Conservation (phyloP, 2,797 vertebrate genomes). For the Lepidocolaptes lacrymiger region DNA sequence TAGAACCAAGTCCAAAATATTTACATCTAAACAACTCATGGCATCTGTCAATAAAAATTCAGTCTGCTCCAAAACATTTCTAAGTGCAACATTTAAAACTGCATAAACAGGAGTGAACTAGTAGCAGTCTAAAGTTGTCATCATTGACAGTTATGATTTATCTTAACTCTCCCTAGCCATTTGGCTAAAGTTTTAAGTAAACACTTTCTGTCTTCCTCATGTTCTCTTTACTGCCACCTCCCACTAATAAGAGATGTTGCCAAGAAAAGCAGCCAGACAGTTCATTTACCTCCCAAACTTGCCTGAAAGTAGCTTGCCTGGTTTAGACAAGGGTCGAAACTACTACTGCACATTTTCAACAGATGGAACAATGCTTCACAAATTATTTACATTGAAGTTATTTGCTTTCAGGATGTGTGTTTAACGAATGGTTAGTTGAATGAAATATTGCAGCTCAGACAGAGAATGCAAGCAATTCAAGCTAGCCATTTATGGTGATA, state of each 20-base stretch:
- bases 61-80: constrained; percentile 63
- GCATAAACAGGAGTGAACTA: constrained; percentile 83
- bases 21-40: constrained; percentile 71
- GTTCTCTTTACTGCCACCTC: constrained; percentile 84
- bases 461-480: constrained; percentile 70
- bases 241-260: constrained; percentile 82
- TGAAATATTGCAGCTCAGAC: constrained; percentile 74
- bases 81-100: constrained; percentile 74
- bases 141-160: constrained; percentile 86
- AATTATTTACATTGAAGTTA: constrained; percentile 80
- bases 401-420: constrained; percentile 79
- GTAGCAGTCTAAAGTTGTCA: constrained; percentile 86
- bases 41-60: constrained; percentile 73
- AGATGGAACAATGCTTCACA: constrained; percentile 79
- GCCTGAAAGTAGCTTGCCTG: constrained; percentile 80
- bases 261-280: constrained; percentile 86
- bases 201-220: constrained; percentile 83
- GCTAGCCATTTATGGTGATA: constrained; percentile 75
- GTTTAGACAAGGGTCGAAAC: constrained; percentile 81
- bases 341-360: constrained; percentile 83
- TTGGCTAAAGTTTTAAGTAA: constrained; percentile 87
- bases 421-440: constrained; percentile 74
- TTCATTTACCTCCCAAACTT: constrained; percentile 86
- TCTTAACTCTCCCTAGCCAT: constrained; percentile 82
- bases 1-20: constrained; percentile 60